Evolutionary conservation across 2,888 invertebrate species (phyloP).

Genomic region (Fabriciana adippe): DNA sequence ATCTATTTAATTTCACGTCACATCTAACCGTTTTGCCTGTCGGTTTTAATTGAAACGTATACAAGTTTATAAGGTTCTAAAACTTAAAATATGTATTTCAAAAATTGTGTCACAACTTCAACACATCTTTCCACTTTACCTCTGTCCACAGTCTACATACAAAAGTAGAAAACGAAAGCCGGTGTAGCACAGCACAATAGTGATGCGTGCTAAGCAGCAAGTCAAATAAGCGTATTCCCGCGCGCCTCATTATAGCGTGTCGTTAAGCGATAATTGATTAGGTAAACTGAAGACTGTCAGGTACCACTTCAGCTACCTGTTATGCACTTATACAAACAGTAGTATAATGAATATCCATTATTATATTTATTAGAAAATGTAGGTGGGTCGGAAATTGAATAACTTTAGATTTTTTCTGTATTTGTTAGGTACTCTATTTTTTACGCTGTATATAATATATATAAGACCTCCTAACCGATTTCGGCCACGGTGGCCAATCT

Average conservation of each 20-base stretch:
- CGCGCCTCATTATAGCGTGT: slow-evolving; percentile 73
- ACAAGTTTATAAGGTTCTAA: too few relatives aligned
- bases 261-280: slow-evolving; percentile 71
- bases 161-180: slow-evolving; percentile 13
- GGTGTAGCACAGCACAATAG: slow-evolving; percentile 9
- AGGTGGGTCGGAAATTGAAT: not conserved
- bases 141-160: not conserved
- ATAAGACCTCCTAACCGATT: too few relatives aligned
- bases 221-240: slow-evolving; percentile 60
- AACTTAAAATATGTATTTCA: too few relatives aligned
- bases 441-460: too few relatives aligned
- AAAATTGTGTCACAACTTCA: too few relatives aligned
- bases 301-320: slow-evolving; percentile 22
- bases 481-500: too few relatives aligned
- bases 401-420: not conserved
- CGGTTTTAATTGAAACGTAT: too few relatives aligned
- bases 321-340: not conserved
- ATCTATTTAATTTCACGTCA: too few relatives aligned
- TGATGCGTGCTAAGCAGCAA: slow-evolving; percentile 52
- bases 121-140: too few relatives aligned
- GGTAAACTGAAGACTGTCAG: slow-evolving; percentile 47
- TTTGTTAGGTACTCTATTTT: too few relatives aligned
- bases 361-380: not conserved
- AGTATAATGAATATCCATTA: not conserved
- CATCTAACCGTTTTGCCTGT: too few relatives aligned